Evolutionary conservation across 2,797 vertebrate genomes (phyloP), one percentile per base, ranked within the genome.

Genomic region (Mus spretus): DNA sequence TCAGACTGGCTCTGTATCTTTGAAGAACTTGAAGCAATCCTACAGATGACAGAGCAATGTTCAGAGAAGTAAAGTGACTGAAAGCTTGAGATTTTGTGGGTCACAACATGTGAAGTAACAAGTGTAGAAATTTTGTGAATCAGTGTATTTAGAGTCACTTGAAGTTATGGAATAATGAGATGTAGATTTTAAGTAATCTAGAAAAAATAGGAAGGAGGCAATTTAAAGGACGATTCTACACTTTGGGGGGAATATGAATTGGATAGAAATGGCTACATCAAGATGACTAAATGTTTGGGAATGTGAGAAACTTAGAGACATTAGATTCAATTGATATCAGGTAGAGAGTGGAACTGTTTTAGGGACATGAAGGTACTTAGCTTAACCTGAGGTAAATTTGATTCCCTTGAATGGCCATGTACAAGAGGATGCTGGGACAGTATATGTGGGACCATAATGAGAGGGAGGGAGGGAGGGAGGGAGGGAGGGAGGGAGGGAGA

Each of bases 361-460:
- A 83, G 37, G 63, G 37, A 44, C 8, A 37, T 8, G 40, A 72
- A 81, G 8, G 50, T 57, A 77, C 50, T 84, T 79, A 67, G 44
- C 55, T 57, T 53, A 31, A 34, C 53, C 1, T 5, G 6, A 82
- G 44, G 4, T 15, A 13, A 84, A 90, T 79, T 2, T 0, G 12
- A 74, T 82, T 31, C 28, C n/a, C 40, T 79, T 0, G 0, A 3
- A 1, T 82, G 37, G 5, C 6, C 7, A 12, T 44, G 37, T 26
- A 17, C 63, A 63, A 37, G 72, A 85, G 28, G 31, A n/a, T 63
- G 17, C 24, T 70, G 37, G n/a, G 14, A 6, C 0, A n/a, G 13
- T 37, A 53, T 20, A 2, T 4, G 0, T 8, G 10, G 31, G 6
- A 31, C 2, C 2, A 1, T 28, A 67, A 11, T 70, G 31, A 11